Evolutionary conservation across 1,140 invertebrate species (phyloP).

Genomic region (Apocrypta bakeri): DNA sequence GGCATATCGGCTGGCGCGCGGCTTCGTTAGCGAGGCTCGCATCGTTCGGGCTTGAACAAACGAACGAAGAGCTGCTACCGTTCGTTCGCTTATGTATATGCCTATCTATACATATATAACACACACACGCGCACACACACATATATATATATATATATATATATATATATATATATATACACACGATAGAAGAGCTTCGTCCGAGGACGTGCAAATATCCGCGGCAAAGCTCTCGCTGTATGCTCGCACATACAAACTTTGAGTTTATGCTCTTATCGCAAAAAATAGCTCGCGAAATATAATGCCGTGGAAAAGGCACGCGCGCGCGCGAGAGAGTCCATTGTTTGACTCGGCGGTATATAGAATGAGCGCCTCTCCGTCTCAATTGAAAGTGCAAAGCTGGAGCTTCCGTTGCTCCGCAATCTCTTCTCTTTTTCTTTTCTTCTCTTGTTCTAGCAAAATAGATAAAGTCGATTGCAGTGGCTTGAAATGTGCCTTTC

Average conservation of each 20-base stretch:
- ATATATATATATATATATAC: constrained; percentile 3
- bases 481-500: no score
- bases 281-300: constrained; percentile 16
- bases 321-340: background rate
- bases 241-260: background rate
- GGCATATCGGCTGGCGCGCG: constrained; percentile 46
- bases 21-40: constrained; percentile 62
- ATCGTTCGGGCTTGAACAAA: constrained; percentile 49
- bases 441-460: background rate
- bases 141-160: no score
- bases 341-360: constrained; percentile 5
- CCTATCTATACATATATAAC: background rate
- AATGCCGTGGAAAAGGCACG: constrained; percentile 18
- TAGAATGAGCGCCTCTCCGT: background rate
- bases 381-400: constrained; percentile 27
- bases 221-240: background rate
- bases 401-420: background rate
- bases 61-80: constrained; percentile 17
- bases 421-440: background rate
- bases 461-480: no score
- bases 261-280: constrained; percentile 25
- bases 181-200: background rate
- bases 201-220: constrained; percentile 44
- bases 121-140: no score
- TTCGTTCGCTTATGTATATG: background rate